These are phyloP conservation scores for Babyrousa celebensis DNA, from an alignment of 2,797 vertebrate genomes.

Conservation along the genomic window DNA sequence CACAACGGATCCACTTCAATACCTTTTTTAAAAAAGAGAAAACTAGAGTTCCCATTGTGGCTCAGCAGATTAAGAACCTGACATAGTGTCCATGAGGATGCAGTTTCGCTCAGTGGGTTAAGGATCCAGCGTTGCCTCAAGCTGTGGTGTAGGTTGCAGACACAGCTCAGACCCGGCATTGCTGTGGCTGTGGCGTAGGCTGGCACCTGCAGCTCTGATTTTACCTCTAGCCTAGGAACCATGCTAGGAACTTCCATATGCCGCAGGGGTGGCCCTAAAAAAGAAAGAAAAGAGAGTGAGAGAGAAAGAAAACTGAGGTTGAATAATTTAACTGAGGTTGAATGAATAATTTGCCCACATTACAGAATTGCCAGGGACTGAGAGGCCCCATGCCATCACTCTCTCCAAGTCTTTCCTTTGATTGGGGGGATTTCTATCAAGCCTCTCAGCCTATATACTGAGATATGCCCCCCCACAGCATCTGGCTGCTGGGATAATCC, in stretches of 20 bases:
- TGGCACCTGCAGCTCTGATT: too few species aligned
- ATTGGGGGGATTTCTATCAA: not conserved
- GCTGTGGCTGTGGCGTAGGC: too few species aligned
- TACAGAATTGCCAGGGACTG: not conserved
- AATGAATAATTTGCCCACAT: not conserved
- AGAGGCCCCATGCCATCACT: not conserved
- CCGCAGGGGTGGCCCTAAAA: too few species aligned
- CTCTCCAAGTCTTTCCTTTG: not conserved
- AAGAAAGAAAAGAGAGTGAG: not conserved
- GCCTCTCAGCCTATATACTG: not conserved
- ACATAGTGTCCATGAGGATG: too few species aligned
- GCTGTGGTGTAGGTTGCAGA: too few species aligned
- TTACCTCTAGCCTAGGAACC: too few species aligned
- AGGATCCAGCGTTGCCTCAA: too few species aligned
- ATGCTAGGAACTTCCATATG: too few species aligned
- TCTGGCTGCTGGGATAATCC: not conserved
- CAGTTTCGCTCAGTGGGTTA: not conserved
- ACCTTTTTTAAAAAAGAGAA: not conserved
- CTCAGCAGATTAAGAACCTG: too few species aligned
- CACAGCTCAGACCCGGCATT: too few species aligned
- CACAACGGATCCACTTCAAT: not conserved
- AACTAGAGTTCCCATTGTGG: too few species aligned
- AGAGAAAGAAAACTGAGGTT: not conserved
- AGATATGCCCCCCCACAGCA: not conserved
- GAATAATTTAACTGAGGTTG: not conserved